A percentile compares a stretch with the other conserved stretches of the same genome.
These are phyloP conservation scores for Apis florea DNA, from an alignment of 1,140 invertebrate genomes.

Conservation along the genomic window DNA sequence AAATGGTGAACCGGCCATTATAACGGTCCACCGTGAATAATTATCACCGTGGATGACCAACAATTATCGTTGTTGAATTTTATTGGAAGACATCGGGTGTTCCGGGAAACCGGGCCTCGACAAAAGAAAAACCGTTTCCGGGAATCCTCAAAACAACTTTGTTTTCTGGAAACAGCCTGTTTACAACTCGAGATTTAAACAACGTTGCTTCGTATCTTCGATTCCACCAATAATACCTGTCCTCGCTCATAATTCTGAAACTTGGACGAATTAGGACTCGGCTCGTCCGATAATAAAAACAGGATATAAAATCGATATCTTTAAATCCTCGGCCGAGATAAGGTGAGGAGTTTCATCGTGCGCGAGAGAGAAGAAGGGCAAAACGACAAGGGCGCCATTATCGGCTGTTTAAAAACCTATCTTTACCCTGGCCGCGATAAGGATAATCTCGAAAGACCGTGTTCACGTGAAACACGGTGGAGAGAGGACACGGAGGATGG, in stretches of 20 bases:
- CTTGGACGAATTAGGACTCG: too few species aligned
- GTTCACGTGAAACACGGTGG: not conserved
- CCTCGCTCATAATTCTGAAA: too few species aligned
- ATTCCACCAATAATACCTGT: too few species aligned
- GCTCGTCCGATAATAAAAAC: too few species aligned
- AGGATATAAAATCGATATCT: too few species aligned
- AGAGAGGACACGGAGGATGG: not conserved
- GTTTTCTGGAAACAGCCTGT: too few species aligned
- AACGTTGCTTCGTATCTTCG: too few species aligned
- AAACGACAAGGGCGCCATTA: conserved; percentile 46
- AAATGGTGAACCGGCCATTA: not conserved
- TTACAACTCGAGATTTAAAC: too few species aligned
- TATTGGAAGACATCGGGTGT: conserved; percentile 34
- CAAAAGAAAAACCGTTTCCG: too few species aligned
- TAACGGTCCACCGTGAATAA: conserved; percentile 49
- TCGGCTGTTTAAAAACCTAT: conserved; percentile 51
- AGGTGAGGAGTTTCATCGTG: conserved; percentile 36
- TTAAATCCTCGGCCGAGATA: conserved; percentile 19
- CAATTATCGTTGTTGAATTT: conserved; percentile 9
- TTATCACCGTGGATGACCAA: conserved; percentile 13
- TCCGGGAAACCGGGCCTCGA: conserved; percentile 3
- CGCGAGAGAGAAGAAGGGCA: not conserved
- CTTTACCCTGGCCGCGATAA: conserved; percentile 49
- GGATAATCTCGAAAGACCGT: conserved; percentile 32
- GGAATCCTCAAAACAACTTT: too few species aligned